Evolutionary conservation across 2,888 invertebrate genomes (phyloP).

Genomic region (Drosophila ustulata): DNA sequence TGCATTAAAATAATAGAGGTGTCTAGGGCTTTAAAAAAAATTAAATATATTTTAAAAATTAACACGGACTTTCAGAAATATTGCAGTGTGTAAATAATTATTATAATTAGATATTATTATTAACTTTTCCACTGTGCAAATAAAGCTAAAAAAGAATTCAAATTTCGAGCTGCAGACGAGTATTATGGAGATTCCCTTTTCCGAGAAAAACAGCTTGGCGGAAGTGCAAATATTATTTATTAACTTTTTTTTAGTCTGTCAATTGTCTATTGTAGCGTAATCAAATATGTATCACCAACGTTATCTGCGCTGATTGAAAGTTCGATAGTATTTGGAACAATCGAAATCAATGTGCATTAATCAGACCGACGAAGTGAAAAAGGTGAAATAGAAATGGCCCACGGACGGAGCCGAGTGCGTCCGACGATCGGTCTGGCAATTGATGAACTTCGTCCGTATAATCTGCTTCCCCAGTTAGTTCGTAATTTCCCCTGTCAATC

Average conservation of each 20-base stretch:
- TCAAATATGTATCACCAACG: neutral
- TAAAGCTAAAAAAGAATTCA: too few species aligned
- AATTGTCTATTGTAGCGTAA: neutral
- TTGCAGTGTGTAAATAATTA: too few species aligned
- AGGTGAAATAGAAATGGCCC: neutral
- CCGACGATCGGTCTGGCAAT: conserved; percentile 5
- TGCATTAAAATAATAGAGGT: too few species aligned
- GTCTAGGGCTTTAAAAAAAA: too few species aligned
- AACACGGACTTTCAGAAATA: too few species aligned
- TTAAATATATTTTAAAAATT: too few species aligned
- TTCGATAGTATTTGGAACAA: conserved; percentile 13
- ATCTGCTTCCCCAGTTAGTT: conserved; percentile 20
- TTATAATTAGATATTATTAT: too few species aligned
- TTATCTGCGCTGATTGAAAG: conserved; percentile 29
- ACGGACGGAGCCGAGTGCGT: neutral
- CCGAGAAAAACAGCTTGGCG: neutral
- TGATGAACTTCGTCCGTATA: conserved; percentile 5
- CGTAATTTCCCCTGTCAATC: conserved; percentile 60
- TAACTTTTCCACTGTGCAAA: too few species aligned
- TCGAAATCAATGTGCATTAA: conserved; percentile 21
- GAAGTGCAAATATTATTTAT: neutral
- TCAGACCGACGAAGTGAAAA: conserved; percentile 9
- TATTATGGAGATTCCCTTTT: neutral
- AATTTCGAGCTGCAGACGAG: too few species aligned
- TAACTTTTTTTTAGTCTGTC: neutral